Base-by-base conservation (phyloP, 2,113 vertebrate species). In the Gallinago jamesoni region DNA sequence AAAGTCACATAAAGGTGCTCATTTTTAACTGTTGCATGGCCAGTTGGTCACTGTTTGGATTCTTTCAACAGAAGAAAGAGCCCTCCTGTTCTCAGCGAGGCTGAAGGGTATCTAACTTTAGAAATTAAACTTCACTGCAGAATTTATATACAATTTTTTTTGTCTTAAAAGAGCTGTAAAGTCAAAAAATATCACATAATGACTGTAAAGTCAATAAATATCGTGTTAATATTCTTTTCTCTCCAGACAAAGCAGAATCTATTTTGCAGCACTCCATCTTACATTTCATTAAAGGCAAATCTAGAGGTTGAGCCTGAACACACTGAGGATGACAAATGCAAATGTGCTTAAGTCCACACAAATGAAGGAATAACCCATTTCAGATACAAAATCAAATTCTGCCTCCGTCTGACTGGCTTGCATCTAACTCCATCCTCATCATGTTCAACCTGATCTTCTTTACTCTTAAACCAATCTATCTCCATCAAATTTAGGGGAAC, bases 261-360 rank as follows among this genome's bases (percentile, higher is more conserved):
- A 21, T 59, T 83, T 87, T 53, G 62, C n/a, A 91, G 12, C 62
- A 24, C 7, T 2, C 9, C 31, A 25, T 48, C 12, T 74, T 31
- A 2, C 14, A 73, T 68, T 67, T 84, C 78, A 43, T 57, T 82
- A 43, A 75, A 94, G 56, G 84, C 69, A 96, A 82, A 96, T 50
- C 52, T 75, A 79, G 84, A 92, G 62, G 41, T 0, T 76, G 77
- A 64, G n/a, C 22, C 35, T 73, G 31, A 75, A 69, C 23, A 63
- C 12, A 68, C 2, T 19, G 0, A 52, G 62, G 25, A 74, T 31
- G 18, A 79, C 22, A 89, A 91, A 94, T 31, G 53, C 39, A 92
- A 92, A 84, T 39, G 27, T 35, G 13, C 22, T 64, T 24, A 75
- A 72, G 48, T 37, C 31, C 41, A 30, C 27, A 45, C 31, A 74